Percentiles rank a stretch among this genome's conserved stretches.
Evolutionary conservation across 2,113 vertebrate species (phyloP).

Genomic region (Thymallus thymallus): DNA sequence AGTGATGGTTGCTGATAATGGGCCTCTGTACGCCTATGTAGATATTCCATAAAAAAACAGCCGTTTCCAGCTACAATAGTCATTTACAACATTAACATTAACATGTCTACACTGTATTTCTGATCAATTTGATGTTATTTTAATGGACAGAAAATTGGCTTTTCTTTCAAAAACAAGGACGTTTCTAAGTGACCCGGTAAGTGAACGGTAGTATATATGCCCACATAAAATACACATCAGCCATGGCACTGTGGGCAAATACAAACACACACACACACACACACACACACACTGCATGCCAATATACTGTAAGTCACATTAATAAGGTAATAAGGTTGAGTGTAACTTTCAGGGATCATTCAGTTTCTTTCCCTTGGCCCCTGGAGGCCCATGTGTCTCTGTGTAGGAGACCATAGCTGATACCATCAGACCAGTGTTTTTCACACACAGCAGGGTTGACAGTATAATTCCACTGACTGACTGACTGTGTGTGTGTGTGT

Average conservation of each 20-base stretch:
- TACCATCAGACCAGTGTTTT: slow-evolving; percentile 22
- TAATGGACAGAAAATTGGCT: no score
- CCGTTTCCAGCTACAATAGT: no score
- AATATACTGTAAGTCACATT: neutral
- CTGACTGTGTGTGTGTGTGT: no score
- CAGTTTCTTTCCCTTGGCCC: slow-evolving; percentile 12
- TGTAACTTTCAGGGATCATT: slow-evolving; percentile 2
- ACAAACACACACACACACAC: neutral
- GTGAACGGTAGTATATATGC: no score
- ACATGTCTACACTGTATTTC: no score
- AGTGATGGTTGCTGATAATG: no score
- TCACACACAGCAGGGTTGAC: neutral
- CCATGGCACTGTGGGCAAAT: slow-evolving; percentile 28
- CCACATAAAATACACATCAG: slow-evolving; percentile 26
- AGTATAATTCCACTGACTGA: neutral
- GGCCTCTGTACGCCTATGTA: no score
- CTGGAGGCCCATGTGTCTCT: neutral
- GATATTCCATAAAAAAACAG: no score
- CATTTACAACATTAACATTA: no score
- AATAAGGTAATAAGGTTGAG: slow-evolving; percentile 30
- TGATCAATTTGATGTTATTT: no score
- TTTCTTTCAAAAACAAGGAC: no score
- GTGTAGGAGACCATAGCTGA: slow-evolving; percentile 13
- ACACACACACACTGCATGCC: neutral
- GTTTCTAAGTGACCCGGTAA: no score